Evolutionary conservation across 2,113 vertebrate genomes (phyloP).

Genomic region (Fukomys damarensis): DNA sequence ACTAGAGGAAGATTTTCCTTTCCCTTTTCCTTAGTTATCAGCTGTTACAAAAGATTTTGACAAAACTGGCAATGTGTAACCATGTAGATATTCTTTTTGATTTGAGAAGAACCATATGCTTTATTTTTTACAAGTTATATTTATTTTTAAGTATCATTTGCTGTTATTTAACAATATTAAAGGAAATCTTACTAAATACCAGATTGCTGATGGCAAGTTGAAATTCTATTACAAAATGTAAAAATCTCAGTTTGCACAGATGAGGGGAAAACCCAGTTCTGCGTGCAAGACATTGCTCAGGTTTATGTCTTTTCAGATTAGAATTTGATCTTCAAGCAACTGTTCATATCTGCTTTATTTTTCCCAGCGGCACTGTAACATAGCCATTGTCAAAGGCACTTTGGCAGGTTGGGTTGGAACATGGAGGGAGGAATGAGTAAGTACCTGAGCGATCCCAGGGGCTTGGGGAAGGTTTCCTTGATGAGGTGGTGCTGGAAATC

Average conservation of each 20-base stretch:
- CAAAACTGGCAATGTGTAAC: slow-evolving; percentile 59
- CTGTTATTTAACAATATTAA: slow-evolving; percentile 75
- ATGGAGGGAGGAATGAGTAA: neutral
- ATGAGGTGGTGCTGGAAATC: neutral
- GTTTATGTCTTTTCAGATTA: slow-evolving; percentile 60
- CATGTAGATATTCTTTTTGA: slow-evolving; percentile 58
- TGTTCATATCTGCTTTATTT: neutral
- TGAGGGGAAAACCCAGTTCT: slow-evolving; percentile 9
- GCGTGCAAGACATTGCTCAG: neutral
- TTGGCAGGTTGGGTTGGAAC: neutral
- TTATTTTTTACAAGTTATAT: slow-evolving; percentile 67
- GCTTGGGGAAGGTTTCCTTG: neutral
- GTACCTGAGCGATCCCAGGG: neutral
- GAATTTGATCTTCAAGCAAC: slow-evolving; percentile 63
- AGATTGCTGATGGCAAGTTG: slow-evolving; percentile 69
- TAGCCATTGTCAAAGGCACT: neutral
- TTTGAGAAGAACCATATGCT: slow-evolving; percentile 78
- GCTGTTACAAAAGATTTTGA: slow-evolving; percentile 68
- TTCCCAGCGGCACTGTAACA: neutral
- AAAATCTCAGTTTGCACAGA: slow-evolving; percentile 38
- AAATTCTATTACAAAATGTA: slow-evolving; percentile 62
- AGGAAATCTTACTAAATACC: slow-evolving; percentile 71
- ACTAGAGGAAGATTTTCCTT: slow-evolving; percentile 20
- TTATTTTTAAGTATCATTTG: slow-evolving; percentile 77
- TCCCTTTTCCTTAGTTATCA: slow-evolving; percentile 60